Percentiles rank a stretch among this genome's conserved stretches.
Evolutionary conservation across 2,888 invertebrate genomes (phyloP).

Genomic region (Brachylomia viminalis): DNA sequence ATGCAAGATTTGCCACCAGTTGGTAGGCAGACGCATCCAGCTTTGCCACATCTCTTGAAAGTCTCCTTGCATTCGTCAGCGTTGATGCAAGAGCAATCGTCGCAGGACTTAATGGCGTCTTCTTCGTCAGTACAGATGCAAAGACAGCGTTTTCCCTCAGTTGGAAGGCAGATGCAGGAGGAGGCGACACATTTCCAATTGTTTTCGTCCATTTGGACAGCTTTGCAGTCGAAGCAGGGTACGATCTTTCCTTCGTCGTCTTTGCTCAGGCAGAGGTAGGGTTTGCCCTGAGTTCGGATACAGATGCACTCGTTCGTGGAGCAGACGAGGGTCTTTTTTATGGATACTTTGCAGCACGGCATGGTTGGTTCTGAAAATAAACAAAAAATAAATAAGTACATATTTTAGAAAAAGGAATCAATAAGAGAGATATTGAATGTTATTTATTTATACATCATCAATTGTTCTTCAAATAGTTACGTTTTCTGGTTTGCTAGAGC

Average conservation of each 20-base stretch:
- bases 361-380: constrained; percentile 64
- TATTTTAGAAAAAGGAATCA: background rate
- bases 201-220: constrained; percentile 48
- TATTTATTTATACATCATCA: background rate
- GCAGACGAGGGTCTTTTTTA: constrained; percentile 68
- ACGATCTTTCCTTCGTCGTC: constrained; percentile 62
- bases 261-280: constrained; percentile 61
- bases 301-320: constrained; percentile 73
- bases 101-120: constrained; percentile 64
- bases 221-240: constrained; percentile 60
- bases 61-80: constrained; percentile 51
- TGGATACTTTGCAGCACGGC: constrained; percentile 75
- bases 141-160: constrained; percentile 59
- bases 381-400: background rate
- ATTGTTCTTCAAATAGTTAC: background rate
- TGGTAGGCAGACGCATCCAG: constrained; percentile 68
- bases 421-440: background rate
- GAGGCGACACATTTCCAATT: constrained; percentile 62
- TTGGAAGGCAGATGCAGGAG: constrained; percentile 64
- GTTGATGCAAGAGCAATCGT: constrained; percentile 67
- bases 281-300: constrained; percentile 64
- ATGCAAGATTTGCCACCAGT: constrained; percentile 67
- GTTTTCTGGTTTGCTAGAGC: background rate
- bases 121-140: constrained; percentile 71
- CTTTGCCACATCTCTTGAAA: constrained; percentile 62